Conservation (phyloP, 2,113 vertebrate species). For the Macaca mulatta region DNA sequence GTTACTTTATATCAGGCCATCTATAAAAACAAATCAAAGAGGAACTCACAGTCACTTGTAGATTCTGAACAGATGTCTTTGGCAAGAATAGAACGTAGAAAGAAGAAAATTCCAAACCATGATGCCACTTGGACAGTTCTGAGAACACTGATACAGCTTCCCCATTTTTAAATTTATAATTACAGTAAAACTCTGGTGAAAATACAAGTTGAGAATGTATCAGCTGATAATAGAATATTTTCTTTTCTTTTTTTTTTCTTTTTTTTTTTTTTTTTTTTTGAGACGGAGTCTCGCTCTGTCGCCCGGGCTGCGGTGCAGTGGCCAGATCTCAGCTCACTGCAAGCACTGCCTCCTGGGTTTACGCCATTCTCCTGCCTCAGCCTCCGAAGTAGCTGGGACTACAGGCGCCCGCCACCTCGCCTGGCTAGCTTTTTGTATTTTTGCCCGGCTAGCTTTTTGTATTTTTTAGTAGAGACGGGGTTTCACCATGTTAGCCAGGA, state of each 20-base stretch:
- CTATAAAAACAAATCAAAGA: not conserved
- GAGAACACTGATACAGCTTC: not conserved
- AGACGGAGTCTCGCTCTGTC: too few species aligned
- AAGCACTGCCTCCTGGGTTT: too few species aligned
- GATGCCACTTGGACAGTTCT: not conserved
- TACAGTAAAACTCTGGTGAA: not conserved
- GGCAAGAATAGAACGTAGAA: not conserved
- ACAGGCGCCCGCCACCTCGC: fast-evolving
- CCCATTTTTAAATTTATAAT: not conserved
- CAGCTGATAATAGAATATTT: not conserved
- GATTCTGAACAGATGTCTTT: not conserved
- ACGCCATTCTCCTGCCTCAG: too few species aligned
- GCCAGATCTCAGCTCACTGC: too few species aligned
- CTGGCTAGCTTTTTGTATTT: too few species aligned
- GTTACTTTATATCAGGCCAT: not conserved
- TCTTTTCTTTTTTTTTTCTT: not conserved
- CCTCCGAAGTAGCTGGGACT: too few species aligned
- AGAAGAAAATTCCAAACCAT: not conserved
- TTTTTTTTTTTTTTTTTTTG: too few species aligned
- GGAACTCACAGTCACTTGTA: not conserved
- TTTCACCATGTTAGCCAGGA: too few species aligned
- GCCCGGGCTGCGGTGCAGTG: too few species aligned
- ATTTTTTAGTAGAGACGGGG: too few species aligned
- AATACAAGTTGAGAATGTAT: not conserved
- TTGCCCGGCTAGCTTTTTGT: too few species aligned